These are phyloP conservation scores for Lagria hirta DNA, from an alignment of 2,888 invertebrate genomes.

Conservation along the genomic window DNA sequence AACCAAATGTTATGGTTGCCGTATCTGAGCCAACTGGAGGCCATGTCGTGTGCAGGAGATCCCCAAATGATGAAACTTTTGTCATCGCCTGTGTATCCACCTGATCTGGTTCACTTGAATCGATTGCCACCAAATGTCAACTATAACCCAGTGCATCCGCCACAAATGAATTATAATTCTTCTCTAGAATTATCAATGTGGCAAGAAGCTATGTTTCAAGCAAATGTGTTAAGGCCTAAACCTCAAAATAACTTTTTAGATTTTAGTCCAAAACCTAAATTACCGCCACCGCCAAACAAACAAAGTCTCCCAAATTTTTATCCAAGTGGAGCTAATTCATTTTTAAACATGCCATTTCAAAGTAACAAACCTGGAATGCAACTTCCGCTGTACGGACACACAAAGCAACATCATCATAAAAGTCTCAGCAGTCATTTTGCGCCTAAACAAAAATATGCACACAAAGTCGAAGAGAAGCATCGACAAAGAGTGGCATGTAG, in stretches of 20 bases:
- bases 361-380: conserved; percentile 34
- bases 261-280: conserved; percentile 35
- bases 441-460: conserved; percentile 18
- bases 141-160: conserved; percentile 43
- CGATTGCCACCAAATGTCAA: conserved; percentile 56
- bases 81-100: conserved; percentile 52
- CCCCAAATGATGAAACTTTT: conserved; percentile 62
- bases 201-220: conserved; percentile 66
- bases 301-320: conserved; percentile 31
- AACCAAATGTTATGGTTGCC: conserved; percentile 77
- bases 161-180: conserved; percentile 58
- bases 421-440: conserved; percentile 34
- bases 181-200: conserved; percentile 66
- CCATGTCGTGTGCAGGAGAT: conserved; percentile 57
- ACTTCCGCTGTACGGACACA: conserved; percentile 39
- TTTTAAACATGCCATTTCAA: conserved; percentile 42
- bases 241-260: conserved; percentile 35
- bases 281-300: conserved; percentile 20
- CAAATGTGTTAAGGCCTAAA: conserved; percentile 45
- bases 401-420: conserved; percentile 39
- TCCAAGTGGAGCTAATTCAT: conserved; percentile 31
- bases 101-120: conserved; percentile 58
- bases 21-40: conserved; percentile 65
- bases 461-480: conserved; percentile 36
- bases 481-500: conserved; percentile 45